phyloP scores from a whole-genome alignment of 2,113 vertebrate genomes.

The Grantiella picta region DNA sequence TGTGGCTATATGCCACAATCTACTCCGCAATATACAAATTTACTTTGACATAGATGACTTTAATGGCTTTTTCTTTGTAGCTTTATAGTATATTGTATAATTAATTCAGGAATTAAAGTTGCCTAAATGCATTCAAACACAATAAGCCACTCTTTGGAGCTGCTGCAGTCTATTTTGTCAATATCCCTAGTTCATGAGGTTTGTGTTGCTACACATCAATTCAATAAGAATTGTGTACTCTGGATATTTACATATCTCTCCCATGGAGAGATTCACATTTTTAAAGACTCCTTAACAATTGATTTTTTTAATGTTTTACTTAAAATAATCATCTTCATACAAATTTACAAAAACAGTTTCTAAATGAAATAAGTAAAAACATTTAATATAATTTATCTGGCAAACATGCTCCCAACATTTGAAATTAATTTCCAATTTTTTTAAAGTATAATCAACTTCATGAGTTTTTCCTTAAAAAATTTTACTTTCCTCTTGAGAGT shows the following conservation, averaged over 20 bases:
- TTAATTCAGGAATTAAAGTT: slow-evolving; percentile 26
- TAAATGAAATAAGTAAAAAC: background rate
- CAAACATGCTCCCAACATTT: background rate
- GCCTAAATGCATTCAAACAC: background rate
- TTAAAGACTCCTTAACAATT: background rate
- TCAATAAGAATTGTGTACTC: background rate
- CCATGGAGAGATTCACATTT: background rate
- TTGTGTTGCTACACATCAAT: background rate
- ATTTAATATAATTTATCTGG: background rate
- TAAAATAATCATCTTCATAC: background rate
- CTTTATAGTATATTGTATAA: background rate
- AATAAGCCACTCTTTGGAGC: background rate
- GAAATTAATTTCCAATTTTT: background rate
- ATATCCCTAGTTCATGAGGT: slow-evolving; percentile 5
- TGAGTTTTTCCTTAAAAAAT: background rate
- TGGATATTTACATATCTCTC: background rate
- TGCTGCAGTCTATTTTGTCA: slow-evolving; percentile 8
- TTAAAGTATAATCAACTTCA: background rate
- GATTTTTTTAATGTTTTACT: background rate
- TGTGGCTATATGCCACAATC: background rate
- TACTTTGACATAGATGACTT: slow-evolving; percentile 28
- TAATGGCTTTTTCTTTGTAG: slow-evolving; percentile 15
- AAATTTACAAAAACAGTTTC: background rate
- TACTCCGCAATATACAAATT: slow-evolving; percentile 9
- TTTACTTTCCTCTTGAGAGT: slow-evolving; percentile 10